Evolutionary conservation across 2,797 vertebrate genomes (phyloP).

Genomic region (Martes flavigula): DNA sequence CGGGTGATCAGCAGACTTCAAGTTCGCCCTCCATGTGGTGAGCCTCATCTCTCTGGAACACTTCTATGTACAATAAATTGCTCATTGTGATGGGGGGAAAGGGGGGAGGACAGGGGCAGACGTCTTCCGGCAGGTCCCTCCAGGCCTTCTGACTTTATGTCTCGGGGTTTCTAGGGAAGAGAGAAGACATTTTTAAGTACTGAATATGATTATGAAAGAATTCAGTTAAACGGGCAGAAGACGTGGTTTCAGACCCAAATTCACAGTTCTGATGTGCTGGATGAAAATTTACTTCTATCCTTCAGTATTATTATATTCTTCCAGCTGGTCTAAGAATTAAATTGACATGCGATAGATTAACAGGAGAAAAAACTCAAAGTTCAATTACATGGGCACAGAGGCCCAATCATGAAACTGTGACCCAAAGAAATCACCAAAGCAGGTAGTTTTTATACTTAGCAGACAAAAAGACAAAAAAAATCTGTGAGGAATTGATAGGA

Average conservation of each 20-base stretch:
- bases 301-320: neutral
- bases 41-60: neutral
- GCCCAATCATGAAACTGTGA: neutral
- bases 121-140: slow-evolving; percentile 1
- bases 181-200: neutral
- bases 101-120: neutral
- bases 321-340: neutral
- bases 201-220: neutral
- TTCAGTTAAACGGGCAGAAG: neutral
- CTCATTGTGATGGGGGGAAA: neutral
- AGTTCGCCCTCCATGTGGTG: neutral
- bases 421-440: neutral
- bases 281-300: neutral
- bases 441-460: neutral
- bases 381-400: neutral
- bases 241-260: neutral
- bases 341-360: neutral
- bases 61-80: neutral
- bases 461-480: neutral
- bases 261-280: neutral
- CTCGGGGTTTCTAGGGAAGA: slow-evolving; percentile 23
- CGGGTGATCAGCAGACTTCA: neutral
- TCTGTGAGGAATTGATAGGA: neutral
- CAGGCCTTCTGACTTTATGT: slow-evolving; percentile 16
- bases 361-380: neutral